Conservation (phyloP, 1,140 invertebrate genomes). For the Platyura marginata region DNA sequence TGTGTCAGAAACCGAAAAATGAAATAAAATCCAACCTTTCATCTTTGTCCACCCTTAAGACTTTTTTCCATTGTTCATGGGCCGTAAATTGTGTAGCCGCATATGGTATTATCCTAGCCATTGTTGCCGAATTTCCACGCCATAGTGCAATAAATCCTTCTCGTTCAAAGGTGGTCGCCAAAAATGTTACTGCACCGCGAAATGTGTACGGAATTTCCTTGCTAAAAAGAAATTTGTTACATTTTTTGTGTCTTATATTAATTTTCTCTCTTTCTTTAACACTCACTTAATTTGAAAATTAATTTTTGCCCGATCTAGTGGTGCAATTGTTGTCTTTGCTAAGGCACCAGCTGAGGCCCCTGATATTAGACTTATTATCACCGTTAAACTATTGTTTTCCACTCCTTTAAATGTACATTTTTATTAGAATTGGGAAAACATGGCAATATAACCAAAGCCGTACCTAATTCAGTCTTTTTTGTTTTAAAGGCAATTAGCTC, state of each 20-base stretch:
- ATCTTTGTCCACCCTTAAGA: slow-evolving; percentile 47
- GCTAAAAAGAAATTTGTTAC: slow-evolving; percentile 14
- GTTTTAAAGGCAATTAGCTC: no score
- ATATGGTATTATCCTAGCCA: slow-evolving; percentile 92
- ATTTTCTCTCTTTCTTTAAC: not conserved
- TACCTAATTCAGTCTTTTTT: no score
- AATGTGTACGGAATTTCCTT: slow-evolving; percentile 58
- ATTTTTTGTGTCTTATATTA: slow-evolving; percentile 2
- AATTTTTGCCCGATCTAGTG: slow-evolving; percentile 93
- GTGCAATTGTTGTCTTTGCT: slow-evolving; percentile 92
- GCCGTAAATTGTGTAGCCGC: slow-evolving; percentile 93
- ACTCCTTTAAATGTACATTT: no score
- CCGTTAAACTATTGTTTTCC: slow-evolving; percentile 19
- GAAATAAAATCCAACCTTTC: slow-evolving; percentile 17
- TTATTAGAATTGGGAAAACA: no score
- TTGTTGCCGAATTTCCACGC: slow-evolving; percentile 95
- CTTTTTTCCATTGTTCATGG: slow-evolving; percentile 87
- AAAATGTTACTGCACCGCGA: slow-evolving; percentile 55
- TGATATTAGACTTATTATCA: slow-evolving; percentile 52
- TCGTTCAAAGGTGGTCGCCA: slow-evolving; percentile 44
- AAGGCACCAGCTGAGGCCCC: slow-evolving; percentile 83
- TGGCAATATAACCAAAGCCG: no score
- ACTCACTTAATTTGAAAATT: slow-evolving; percentile 78
- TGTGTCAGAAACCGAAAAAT: not conserved
- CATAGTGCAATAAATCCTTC: slow-evolving; percentile 75